Conservation (phyloP, 2,888 invertebrate species). For the Drosophila cracens region DNA sequence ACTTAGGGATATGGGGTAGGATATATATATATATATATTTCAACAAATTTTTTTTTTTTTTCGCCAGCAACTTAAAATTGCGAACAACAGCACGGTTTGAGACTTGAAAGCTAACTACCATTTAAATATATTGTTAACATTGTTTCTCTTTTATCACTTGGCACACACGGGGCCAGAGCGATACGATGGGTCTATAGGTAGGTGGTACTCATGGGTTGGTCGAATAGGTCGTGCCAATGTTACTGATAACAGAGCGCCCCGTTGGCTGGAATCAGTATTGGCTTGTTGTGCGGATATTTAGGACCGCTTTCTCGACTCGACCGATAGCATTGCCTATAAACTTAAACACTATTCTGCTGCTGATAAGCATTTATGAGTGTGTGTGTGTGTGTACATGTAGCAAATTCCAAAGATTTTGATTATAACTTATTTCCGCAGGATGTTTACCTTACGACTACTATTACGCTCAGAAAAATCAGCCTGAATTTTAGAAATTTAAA, state of each 20-base stretch:
- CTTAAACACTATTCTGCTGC: conserved; percentile 8
- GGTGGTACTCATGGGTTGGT: conserved; percentile 31
- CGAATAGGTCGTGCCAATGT: conserved; percentile 33
- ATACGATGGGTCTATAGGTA: conserved; percentile 10
- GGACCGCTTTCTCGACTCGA: conserved; percentile 3
- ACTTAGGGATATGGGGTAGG: conserved; percentile 15
- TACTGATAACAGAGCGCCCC: conserved; percentile 61
- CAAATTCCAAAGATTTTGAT: not conserved
- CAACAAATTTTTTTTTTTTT: not conserved
- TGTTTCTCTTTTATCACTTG: conserved; percentile 68
- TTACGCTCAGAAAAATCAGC: not conserved
- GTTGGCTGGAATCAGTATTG: conserved; percentile 32
- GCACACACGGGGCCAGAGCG: conserved; percentile 23
- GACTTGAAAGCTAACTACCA: conserved; percentile 77
- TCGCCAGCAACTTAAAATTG: not conserved
- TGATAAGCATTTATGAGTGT: conserved; percentile 31
- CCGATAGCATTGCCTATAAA: conserved; percentile 47
- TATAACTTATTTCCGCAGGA: conserved; percentile 47
- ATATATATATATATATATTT: conserved; percentile 7
- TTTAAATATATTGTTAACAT: conserved; percentile 79
- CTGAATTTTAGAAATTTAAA: not conserved
- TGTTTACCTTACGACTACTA: not conserved
- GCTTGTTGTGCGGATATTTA: not conserved
- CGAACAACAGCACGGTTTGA: conserved; percentile 62
- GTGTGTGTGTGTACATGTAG: not conserved